Evolutionary conservation across 30 jellyfish, hydroid and myxozoan species (phyloP), one percentile per base, ranked within the genome.

Genomic region (Phacellophora camtschatica): DNA sequence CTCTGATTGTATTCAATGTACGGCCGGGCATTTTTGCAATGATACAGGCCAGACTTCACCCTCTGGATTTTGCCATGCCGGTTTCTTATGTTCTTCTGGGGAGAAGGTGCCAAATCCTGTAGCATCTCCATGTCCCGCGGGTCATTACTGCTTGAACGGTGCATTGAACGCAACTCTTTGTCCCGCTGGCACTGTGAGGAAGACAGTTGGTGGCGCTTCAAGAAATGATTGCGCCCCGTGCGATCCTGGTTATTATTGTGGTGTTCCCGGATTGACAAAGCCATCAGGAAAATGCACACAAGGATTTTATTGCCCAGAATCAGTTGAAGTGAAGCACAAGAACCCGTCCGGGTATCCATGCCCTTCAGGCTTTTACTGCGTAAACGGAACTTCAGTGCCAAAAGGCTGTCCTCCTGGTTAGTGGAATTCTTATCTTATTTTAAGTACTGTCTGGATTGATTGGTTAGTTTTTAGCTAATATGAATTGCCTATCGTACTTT

Each of bases 261-360:
- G 71, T 10, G 33, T 55, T 13, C 88, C 99, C 20, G 99, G 97
- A 4, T 56, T 93, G 43, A 16, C 77, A 12, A 15, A 70, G 43
- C 96, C 97, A 8, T 37, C 96, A n/a, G 99, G 99, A 4, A 35
- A 45, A 43, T 93, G 99, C 81, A 15, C 13, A 7, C 67, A 86
- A 65, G 99, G 99, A 30, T 93, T 72, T 78, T 93, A 69, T 75
- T 93, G 99, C 65, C 99, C 99, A 0, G 96, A 90, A 12, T 10
- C 51, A 28, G 91, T 93, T 4, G 83, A 85, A 56, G 50, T 59
- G 24, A 55, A 46, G 24, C 41, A 23, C 53, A 41, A 49, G 37
- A 66, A 83, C 48, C 98, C 98, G 12, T 19, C 95, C 4, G 64
- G 87, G 0, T 84, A 83, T 72, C 90, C 91, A 3, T 90, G 98